Percentiles rank a stretch among this genome's conserved stretches.
Evolutionary conservation across 2,797 vertebrate genomes (phyloP).

Genomic region (Channallabes apus): DNA sequence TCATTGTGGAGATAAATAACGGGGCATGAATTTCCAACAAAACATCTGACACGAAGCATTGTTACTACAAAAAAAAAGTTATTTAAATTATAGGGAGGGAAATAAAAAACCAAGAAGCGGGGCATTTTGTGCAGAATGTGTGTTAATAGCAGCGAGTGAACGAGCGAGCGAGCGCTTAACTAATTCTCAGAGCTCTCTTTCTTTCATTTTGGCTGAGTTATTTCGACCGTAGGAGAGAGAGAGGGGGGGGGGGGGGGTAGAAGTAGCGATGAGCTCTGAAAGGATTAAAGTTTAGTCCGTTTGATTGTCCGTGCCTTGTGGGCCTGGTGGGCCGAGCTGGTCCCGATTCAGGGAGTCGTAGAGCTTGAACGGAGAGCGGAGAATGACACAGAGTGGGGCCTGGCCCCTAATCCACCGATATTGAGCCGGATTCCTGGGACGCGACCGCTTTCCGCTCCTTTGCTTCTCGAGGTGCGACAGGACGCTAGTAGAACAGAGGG

Average conservation of each 20-base stretch:
- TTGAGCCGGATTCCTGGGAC: slow-evolving; percentile 80
- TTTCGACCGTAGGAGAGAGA: slow-evolving; percentile 46
- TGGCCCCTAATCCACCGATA: slow-evolving; percentile 78
- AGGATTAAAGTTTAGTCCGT: slow-evolving; percentile 78
- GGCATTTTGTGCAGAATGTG: background rate
- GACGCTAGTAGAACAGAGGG: slow-evolving; percentile 51
- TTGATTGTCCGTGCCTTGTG: slow-evolving; percentile 76
- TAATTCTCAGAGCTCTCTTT: slow-evolving; percentile 53
- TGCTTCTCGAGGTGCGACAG: slow-evolving; percentile 80
- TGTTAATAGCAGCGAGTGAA: background rate
- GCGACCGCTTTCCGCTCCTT: slow-evolving; percentile 72
- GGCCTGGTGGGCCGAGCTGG: slow-evolving; percentile 63
- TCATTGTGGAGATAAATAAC: slow-evolving; percentile 5
- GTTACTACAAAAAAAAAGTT: background rate
- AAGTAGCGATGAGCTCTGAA: slow-evolving; percentile 70
- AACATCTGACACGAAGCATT: background rate
- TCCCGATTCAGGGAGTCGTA: slow-evolving; percentile 33
- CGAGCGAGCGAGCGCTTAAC: slow-evolving; percentile 42
- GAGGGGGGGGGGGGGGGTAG: slow-evolving; percentile 49
- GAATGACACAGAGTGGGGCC: slow-evolving; percentile 60
- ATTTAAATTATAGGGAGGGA: background rate
- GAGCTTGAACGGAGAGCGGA: slow-evolving; percentile 40
- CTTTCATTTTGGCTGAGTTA: slow-evolving; percentile 28
- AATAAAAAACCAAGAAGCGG: no score
- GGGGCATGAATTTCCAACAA: background rate